Evolutionary conservation across 1,140 invertebrate species (phyloP).

Genomic region (Chrysomallon squamiferum): DNA sequence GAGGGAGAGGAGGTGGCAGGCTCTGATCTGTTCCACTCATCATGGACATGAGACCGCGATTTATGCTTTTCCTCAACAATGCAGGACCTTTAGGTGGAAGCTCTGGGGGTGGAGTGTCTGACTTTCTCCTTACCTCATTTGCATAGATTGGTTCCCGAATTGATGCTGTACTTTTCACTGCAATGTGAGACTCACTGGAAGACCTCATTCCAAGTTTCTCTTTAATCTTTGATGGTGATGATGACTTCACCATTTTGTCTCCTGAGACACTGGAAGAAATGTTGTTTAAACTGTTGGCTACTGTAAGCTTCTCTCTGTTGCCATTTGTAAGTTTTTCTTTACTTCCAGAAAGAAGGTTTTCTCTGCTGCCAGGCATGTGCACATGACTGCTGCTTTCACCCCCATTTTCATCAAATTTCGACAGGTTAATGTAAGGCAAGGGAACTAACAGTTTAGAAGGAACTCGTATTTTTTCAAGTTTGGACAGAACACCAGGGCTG

Average conservation of each 20-base stretch:
- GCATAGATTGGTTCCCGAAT: conserved; percentile 40
- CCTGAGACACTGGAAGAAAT: neutral
- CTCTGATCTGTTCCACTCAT: conserved; percentile 17
- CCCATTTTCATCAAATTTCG: conserved; percentile 49
- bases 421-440: conserved; percentile 56
- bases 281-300: neutral
- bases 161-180: neutral
- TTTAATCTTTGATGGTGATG: neutral
- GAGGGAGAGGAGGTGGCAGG: conserved; percentile 35
- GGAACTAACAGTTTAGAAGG: conserved; percentile 47
- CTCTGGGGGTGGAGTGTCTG: conserved; percentile 41
- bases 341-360: neutral
- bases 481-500: conserved; percentile 48
- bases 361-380: conserved; percentile 27
- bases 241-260: neutral
- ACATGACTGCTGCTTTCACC: conserved; percentile 44
- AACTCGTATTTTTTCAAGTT: conserved; percentile 47
- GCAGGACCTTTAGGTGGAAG: conserved; percentile 55
- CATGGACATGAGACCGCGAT: conserved; percentile 19
- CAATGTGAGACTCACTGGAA: neutral
- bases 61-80: conserved; percentile 29
- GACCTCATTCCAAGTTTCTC: conserved; percentile 2
- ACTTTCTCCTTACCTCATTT: conserved; percentile 33
- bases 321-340: too few relatives aligned
- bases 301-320: neutral